Evolutionary conservation across 2,113 vertebrate genomes (phyloP).

Genomic region (Oryzias melastigma): DNA sequence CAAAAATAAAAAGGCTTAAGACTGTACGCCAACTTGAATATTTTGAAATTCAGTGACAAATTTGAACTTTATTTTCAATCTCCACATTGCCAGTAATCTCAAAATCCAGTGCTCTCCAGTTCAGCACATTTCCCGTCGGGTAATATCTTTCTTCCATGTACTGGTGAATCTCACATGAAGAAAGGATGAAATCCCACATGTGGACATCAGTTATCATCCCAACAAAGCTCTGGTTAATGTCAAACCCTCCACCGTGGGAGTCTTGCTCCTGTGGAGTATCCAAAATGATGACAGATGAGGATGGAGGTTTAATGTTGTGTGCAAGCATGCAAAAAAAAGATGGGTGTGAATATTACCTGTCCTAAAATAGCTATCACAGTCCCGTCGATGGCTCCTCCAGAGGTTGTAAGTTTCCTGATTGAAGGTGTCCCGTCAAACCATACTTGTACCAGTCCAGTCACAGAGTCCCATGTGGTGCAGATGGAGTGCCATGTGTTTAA

Average conservation of each 20-base stretch:
- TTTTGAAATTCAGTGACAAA: conserved; percentile 7
- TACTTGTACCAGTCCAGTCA: conserved; percentile 46
- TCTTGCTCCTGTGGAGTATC: conserved; percentile 36
- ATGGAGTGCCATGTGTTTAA: conserved; percentile 59
- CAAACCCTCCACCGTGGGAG: conserved; percentile 48
- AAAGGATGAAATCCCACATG: conserved; percentile 67
- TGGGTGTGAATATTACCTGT: conserved; percentile 43
- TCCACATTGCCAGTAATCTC: conserved; percentile 12
- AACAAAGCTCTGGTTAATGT: conserved; percentile 45
- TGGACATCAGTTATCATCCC: conserved; percentile 67
- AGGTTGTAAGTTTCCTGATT: not conserved
- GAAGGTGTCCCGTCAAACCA: conserved; percentile 56
- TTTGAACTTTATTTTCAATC: conserved; percentile 2
- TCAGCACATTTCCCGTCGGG: conserved; percentile 64
- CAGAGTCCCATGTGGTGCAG: conserved; percentile 64
- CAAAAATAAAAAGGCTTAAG: too few relatives aligned
- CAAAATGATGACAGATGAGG: not conserved
- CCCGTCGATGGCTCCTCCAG: conserved; percentile 19
- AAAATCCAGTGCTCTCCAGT: conserved; percentile 57
- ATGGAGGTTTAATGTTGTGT: not conserved
- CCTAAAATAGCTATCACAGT: conserved; percentile 44
- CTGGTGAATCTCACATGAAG: conserved; percentile 51
- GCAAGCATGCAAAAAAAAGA: not conserved
- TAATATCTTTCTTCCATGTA: conserved; percentile 35
- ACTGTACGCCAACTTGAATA: not conserved